Base-by-base conservation (phyloP, 2,888 invertebrate genomes). In the Ectemnius continuus region DNA sequence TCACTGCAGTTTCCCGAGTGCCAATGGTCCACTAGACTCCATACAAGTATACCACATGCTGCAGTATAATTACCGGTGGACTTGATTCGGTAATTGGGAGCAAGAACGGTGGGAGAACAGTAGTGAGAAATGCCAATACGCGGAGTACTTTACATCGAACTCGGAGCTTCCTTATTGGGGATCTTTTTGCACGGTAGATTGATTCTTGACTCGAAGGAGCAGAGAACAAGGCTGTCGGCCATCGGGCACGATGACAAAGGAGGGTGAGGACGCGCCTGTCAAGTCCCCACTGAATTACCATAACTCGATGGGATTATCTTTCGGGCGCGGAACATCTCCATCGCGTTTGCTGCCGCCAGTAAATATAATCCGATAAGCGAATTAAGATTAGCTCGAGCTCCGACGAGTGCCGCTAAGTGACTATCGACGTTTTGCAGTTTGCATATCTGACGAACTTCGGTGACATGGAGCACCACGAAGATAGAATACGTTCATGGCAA, bases 331-430 rank as follows among this genome's bases (percentile, higher is more conserved):
- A 88, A 90, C 90, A 88, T 89, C 90, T 90, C 88, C 88, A 90
- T 90, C 84, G 16, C 14, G 84, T 60, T 36, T 0, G 6, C 3
- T 69, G 59, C 75, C 75, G 67, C 78, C 79, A 84, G 70, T 78
- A 81, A 85, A 87, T 36, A 36, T 90, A 90, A 90, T 89, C 87
- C 89, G 90, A 90, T 90, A 89, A 90, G 88, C 89, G 90, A 90
- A 89, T 90, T 88, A 88, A 90, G 90, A 90, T 90, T 88, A 90
- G 86, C 83, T 36, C 8, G 70, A 84, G 88, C 88, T 88, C 87
- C 88, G 88, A 88, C 85, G 88, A 86, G 85, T 36, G 36, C 88
- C 88, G 88, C 88, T 88, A 88, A 89, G 88, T 87, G 85, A 86
- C 86, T 85, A 87, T 84, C 85, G 83, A 80, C 83, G 83, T 88